phyloP scores from a whole-genome alignment of 2,113 vertebrate species.

The Cervus canadensis region DNA sequence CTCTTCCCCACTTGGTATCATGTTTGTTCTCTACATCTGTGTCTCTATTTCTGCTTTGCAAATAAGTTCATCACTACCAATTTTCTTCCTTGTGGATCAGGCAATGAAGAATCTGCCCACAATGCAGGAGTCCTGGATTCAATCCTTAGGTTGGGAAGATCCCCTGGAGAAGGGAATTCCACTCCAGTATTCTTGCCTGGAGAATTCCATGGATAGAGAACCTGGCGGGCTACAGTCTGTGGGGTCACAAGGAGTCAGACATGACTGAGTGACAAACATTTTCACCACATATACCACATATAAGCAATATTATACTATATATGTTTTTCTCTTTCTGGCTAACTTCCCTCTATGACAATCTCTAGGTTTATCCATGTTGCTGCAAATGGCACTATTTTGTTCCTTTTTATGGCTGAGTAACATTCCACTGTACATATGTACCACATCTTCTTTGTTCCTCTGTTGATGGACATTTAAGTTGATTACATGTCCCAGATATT shows the following conservation, averaged over 20 bases:
- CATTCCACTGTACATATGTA: background rate
- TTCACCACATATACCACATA: background rate
- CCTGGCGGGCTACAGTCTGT: background rate
- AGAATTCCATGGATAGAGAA: background rate
- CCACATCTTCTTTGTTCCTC: background rate
- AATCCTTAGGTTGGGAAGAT: background rate
- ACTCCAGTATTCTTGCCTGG: background rate
- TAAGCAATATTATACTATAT: background rate
- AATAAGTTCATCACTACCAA: background rate
- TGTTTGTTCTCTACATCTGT: background rate
- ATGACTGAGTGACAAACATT: background rate
- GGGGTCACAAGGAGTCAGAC: background rate
- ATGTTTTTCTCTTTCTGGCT: background rate
- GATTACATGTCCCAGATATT: background rate
- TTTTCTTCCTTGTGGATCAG: background rate
- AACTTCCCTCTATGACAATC: background rate
- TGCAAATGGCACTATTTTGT: background rate
- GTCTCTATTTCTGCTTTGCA: background rate
- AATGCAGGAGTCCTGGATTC: background rate
- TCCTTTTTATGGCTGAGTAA: background rate
- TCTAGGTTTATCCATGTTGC: background rate
- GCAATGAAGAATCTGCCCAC: background rate
- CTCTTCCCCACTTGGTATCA: background rate
- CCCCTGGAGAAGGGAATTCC: background rate
- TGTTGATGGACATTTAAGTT: background rate